phyloP scores from a whole-genome alignment of 1,140 invertebrate species.

The Sitodiplosis mosellana region DNA sequence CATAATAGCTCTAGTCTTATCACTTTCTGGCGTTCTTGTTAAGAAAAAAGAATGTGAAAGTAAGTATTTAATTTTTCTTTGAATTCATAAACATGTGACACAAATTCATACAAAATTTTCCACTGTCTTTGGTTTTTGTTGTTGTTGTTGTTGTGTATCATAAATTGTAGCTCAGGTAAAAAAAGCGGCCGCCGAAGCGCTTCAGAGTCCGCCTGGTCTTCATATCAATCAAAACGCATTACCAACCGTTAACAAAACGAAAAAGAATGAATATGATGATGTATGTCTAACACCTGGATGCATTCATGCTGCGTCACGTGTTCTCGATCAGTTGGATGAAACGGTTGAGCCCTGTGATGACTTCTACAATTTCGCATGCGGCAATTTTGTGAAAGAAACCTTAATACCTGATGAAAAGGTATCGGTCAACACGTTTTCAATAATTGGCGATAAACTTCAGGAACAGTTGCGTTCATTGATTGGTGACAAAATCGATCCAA shows the following conservation, averaged over 20 bases:
- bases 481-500: constrained; percentile 39
- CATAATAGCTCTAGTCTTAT: constrained; percentile 43
- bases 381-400: constrained; percentile 48
- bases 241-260: constrained; percentile 7
- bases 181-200: constrained; percentile 22
- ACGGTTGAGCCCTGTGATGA: constrained; percentile 72
- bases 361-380: constrained; percentile 71
- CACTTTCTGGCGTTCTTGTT: constrained; percentile 33
- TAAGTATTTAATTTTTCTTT: constrained; percentile 4
- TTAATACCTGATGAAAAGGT: constrained; percentile 67
- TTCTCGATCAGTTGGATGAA: constrained; percentile 52
- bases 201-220: constrained; percentile 10
- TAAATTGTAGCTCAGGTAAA: background rate
- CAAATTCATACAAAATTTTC: too few species aligned
- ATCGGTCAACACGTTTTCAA: constrained; percentile 58
- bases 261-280: constrained; percentile 12
- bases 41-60: constrained; percentile 10
- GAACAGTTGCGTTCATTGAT: constrained; percentile 58
- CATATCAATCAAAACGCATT: constrained; percentile 1
- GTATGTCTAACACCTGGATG: constrained; percentile 43
- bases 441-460: constrained; percentile 59
- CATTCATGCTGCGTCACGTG: constrained; percentile 48
- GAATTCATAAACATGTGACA: too few species aligned
- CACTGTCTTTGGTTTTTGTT: too few species aligned
- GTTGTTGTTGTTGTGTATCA: too few species aligned